These are phyloP conservation scores for Embiotoca jacksoni DNA, from an alignment of 2,113 vertebrate species.

Conservation along the genomic window DNA sequence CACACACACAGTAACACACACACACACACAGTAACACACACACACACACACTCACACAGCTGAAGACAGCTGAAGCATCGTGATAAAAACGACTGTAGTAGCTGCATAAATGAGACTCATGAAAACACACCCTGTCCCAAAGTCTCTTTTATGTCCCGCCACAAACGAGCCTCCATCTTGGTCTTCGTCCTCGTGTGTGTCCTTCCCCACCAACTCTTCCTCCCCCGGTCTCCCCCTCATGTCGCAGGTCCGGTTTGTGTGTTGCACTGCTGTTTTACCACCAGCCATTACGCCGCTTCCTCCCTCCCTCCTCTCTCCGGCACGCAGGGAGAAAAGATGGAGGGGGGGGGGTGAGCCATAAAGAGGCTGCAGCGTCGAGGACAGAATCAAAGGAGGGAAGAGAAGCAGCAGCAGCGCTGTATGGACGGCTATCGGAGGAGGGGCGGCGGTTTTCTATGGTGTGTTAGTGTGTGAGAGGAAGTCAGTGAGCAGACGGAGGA, in stretches of 20 bases:
- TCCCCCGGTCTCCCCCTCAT: conserved; percentile 48
- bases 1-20: not conserved
- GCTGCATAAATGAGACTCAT: conserved; percentile 43
- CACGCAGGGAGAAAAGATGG: conserved; percentile 52
- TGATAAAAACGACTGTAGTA: conserved; percentile 32
- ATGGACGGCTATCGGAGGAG: conserved; percentile 60
- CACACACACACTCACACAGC: conserved; percentile 19
- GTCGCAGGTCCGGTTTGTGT: conserved; percentile 45
- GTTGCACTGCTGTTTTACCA: conserved; percentile 56
- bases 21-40: no score
- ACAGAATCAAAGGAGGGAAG: not conserved
- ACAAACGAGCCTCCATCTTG: no score
- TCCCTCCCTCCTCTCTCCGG: conserved; percentile 29
- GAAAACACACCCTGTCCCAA: conserved; percentile 1
- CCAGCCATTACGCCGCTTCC: conserved; percentile 24
- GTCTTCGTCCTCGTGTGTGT: no score
- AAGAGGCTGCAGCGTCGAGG: conserved; percentile 49
- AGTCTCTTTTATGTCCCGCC: not conserved
- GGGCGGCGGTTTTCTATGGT: conserved; percentile 63
- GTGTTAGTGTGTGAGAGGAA: conserved; percentile 31
- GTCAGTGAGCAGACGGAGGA: conserved; percentile 28
- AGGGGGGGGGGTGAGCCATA: conserved; percentile 75
- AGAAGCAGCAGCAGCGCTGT: conserved; percentile 60
- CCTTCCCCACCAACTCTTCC: not conserved
- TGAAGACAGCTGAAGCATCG: conserved; percentile 2